These are phyloP conservation scores for Gryllus bimaculatus DNA, from an alignment of 1,140 invertebrate species.

Conservation along the genomic window DNA sequence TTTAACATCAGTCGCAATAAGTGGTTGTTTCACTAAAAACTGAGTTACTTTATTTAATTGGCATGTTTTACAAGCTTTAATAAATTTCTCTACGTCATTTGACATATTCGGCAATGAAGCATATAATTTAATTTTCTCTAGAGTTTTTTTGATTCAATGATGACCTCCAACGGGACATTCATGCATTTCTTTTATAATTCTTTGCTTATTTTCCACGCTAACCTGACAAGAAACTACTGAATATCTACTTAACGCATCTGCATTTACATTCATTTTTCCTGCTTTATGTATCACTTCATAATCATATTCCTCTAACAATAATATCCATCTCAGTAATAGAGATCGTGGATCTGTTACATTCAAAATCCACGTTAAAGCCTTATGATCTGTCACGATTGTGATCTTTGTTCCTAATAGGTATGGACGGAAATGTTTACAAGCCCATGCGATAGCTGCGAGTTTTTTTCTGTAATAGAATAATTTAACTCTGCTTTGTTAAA, in stretches of 20 bases:
- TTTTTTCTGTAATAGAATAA: slow-evolving; percentile 31
- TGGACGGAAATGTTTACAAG: slow-evolving; percentile 35
- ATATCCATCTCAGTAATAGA: slow-evolving; percentile 30
- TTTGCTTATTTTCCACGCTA: background rate
- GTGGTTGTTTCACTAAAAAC: background rate
- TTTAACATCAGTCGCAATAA: background rate
- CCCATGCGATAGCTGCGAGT: slow-evolving; percentile 35
- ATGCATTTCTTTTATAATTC: background rate
- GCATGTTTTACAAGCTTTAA: background rate
- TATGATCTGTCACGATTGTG: slow-evolving; percentile 33
- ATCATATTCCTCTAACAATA: slow-evolving; percentile 10
- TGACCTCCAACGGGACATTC: background rate
- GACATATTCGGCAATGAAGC: background rate
- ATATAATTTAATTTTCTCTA: background rate
- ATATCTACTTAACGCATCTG: slow-evolving; percentile 11
- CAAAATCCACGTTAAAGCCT: slow-evolving; percentile 31
- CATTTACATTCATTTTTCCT: background rate
- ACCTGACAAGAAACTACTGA: background rate
- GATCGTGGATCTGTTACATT: slow-evolving; percentile 28
- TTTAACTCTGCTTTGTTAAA: slow-evolving; percentile 24
- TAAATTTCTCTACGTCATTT: background rate
- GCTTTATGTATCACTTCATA: background rate
- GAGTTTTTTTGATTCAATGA: background rate
- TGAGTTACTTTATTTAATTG: background rate
- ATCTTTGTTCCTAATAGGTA: slow-evolving; percentile 36